These are phyloP conservation scores for Yponomeuta evonymella DNA, from an alignment of 2,888 invertebrate genomes.

Conservation along the genomic window DNA sequence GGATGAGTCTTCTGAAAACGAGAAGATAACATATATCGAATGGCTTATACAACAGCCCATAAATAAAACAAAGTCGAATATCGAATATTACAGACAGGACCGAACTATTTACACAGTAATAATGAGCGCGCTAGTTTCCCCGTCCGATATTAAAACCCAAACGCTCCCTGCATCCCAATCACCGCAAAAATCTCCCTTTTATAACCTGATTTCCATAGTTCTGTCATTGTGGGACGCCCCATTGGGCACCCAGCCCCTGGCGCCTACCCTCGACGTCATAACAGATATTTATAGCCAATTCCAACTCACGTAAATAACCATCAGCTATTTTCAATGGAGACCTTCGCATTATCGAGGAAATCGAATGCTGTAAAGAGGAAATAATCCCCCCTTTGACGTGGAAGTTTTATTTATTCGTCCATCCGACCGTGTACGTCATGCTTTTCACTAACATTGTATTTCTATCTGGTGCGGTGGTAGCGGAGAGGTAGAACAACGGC, in stretches of 20 bases:
- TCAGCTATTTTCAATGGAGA: conserved; percentile 17
- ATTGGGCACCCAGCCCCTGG: conserved; percentile 29
- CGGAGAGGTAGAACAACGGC: too few species aligned
- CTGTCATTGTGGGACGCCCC: conserved; percentile 34
- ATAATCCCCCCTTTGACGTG: conserved; percentile 9
- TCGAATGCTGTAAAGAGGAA: conserved; percentile 11
- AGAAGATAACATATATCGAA: too few species aligned
- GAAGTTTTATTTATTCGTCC: neutral
- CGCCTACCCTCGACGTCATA: conserved; percentile 27
- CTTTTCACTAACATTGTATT: neutral
- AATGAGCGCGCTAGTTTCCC: neutral
- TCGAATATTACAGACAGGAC: neutral
- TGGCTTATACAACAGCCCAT: neutral
- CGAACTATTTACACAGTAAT: neutral
- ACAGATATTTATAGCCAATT: conserved; percentile 40
- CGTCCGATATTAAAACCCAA: neutral
- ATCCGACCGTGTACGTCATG: neutral
- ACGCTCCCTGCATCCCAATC: conserved; percentile 4
- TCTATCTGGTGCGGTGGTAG: neutral
- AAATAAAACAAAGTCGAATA: neutral
- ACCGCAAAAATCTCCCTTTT: conserved; percentile 10
- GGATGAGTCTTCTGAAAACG: too few species aligned
- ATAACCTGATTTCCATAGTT: conserved; percentile 38
- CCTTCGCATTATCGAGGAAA: conserved; percentile 8
- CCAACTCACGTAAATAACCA: conserved; percentile 25